Evolutionary conservation across 2,113 vertebrate genomes (phyloP).

Genomic region (Burhinus bistriatus): DNA sequence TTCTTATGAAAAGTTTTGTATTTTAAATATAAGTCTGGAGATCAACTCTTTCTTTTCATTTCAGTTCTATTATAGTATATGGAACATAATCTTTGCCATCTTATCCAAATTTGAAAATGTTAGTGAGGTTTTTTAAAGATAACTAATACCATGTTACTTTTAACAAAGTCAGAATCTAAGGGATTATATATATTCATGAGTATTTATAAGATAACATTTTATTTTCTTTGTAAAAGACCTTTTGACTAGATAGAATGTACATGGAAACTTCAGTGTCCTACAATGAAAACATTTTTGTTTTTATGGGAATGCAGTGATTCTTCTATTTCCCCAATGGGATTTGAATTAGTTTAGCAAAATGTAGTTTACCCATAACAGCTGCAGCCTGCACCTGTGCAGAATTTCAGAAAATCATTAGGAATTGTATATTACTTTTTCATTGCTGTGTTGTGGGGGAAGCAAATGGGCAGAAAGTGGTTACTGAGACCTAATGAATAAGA

Average conservation of each 20-base stretch:
- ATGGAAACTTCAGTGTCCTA: conserved; percentile 42
- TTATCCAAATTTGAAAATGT: background rate
- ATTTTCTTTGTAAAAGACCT: conserved; percentile 11
- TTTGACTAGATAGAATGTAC: conserved; percentile 16
- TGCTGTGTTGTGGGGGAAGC: conserved; percentile 27
- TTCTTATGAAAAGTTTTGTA: background rate
- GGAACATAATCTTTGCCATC: background rate
- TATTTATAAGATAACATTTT: background rate
- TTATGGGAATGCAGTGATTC: conserved; percentile 52
- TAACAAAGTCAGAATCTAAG: background rate
- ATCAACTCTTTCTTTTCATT: background rate
- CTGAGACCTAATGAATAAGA: conserved; percentile 36
- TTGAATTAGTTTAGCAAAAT: conserved; percentile 71
- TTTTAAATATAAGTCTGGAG: background rate
- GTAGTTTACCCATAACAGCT: conserved; percentile 74
- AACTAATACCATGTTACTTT: background rate
- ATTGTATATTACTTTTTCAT: conserved; percentile 63
- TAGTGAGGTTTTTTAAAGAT: background rate
- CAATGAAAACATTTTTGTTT: conserved; percentile 61
- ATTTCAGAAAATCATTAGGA: conserved; percentile 61
- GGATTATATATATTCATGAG: background rate
- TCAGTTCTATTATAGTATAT: background rate
- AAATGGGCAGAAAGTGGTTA: conserved; percentile 48
- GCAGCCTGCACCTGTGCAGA: conserved; percentile 74
- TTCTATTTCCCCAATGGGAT: conserved; percentile 63